Base-by-base conservation (phyloP, 2,888 invertebrate species). In the Serripes groenlandicus region DNA sequence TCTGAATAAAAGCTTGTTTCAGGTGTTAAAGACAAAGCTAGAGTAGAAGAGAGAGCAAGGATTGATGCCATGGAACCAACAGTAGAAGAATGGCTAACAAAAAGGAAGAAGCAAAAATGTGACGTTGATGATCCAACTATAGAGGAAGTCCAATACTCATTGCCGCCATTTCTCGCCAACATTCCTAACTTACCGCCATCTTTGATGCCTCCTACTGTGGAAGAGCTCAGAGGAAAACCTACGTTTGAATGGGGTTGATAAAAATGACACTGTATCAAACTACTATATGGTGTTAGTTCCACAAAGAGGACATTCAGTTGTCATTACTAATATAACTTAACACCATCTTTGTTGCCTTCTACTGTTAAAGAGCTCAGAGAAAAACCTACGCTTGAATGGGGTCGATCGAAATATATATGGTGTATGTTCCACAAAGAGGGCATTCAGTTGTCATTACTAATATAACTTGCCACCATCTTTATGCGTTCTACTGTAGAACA, bases 71-170 rank as follows among this genome's bases (percentile, higher is more conserved):
- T 60, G 23, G 75, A 84, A 66, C 84, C 87, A 5, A 71, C 74
- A 15, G 58, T 91, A 9, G 85, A 87, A 9, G 88, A 88, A 23
- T 91, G 91, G 90, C 42, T 89, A 56, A 82, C 81, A 52, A 89
- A 88, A 56, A 68, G 88, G 18, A 78, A 54, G 9, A 88, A 89
- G 28, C 60, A 73, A 21, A 62, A 62, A 26, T 78, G 58, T 62
- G 54, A 62, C 15, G 26, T 23, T 15, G 69, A 75, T 15, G 66
- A 49, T 15, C 49, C 49, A 49, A 37, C 64, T 37, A 56, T 11
- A 23, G 56, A 5, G n/a, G 62, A 72, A 23, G 49, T 78, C 21
- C 74, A 78, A 11, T 82, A 79, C 66, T 71, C 81, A 52, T 81
- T 86, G 62, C 86, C 86, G 73, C 83, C 83, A 75, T 83, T 83